phyloP scores from a whole-genome alignment of 2,797 vertebrate genomes.

The Sus cebifrons region DNA sequence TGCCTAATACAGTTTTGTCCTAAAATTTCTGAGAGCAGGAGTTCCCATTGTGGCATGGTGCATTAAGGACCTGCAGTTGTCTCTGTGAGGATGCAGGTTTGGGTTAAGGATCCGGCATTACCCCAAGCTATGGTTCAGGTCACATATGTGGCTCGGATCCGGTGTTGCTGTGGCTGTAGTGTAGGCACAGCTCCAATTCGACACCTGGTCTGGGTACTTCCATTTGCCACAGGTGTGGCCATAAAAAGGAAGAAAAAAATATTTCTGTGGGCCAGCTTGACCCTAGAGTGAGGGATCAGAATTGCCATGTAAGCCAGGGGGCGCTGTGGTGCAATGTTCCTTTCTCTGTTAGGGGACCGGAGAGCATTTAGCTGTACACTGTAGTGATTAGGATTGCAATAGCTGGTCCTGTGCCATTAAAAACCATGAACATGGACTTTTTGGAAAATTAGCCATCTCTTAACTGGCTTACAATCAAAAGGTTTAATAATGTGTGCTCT shows the following conservation, averaged over 20 bases:
- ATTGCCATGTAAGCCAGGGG: conserved; percentile 23
- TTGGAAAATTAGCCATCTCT: not conserved
- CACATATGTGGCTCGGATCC: too few species aligned
- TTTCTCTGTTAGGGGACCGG: not conserved
- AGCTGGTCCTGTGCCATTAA: not conserved
- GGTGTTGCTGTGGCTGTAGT: too few species aligned
- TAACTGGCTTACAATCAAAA: not conserved
- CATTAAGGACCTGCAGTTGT: too few species aligned
- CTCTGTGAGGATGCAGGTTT: too few species aligned
- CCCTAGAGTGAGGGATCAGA: not conserved
- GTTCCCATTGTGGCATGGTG: too few species aligned
- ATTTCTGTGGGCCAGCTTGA: not conserved
- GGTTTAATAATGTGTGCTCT: not conserved
- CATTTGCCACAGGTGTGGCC: too few species aligned
- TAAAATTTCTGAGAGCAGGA: not conserved
- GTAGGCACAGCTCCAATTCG: too few species aligned
- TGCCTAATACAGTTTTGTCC: not conserved
- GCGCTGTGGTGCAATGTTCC: conserved; percentile 21
- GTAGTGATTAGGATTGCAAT: not conserved
- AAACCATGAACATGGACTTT: not conserved
- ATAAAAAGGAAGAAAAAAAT: too few species aligned
- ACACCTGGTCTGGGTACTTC: too few species aligned
- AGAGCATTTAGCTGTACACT: not conserved
- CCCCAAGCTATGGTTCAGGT: too few species aligned
- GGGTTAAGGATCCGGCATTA: too few species aligned